These are phyloP conservation scores for Priapulus caudatus DNA, from an alignment of 2,888 invertebrate species.

Conservation along the genomic window DNA sequence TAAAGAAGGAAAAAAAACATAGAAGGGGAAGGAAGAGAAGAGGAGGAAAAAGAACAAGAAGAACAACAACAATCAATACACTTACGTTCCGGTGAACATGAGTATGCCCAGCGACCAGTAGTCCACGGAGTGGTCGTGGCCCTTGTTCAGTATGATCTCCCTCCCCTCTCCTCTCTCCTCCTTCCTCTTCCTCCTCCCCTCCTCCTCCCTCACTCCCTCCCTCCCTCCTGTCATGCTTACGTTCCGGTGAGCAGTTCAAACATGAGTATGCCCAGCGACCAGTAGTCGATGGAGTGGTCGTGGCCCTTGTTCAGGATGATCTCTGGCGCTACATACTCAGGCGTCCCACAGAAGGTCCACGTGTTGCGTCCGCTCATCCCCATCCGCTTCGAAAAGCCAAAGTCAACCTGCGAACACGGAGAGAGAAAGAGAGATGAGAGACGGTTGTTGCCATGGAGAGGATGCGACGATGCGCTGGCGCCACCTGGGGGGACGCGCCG, in stretches of 20 bases:
- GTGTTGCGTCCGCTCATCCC: slow-evolving; percentile 60
- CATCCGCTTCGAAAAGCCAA: slow-evolving; percentile 82
- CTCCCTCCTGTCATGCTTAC: slow-evolving; percentile 49
- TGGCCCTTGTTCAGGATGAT: slow-evolving; percentile 75
- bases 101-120: slow-evolving; percentile 98
- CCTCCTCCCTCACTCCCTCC: too few species aligned
- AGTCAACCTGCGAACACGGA: too few species aligned
- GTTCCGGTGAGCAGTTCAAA: slow-evolving; percentile 73
- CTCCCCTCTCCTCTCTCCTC: too few species aligned
- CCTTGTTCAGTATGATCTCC: slow-evolving; percentile 94
- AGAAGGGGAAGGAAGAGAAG: too few species aligned
- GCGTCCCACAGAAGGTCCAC: slow-evolving; percentile 86
- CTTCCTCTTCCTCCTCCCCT: too few species aligned
- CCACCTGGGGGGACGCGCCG: too few species aligned
- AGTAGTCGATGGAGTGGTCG: slow-evolving; percentile 78
- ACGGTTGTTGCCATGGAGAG: too few species aligned
- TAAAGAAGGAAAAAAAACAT: too few species aligned
- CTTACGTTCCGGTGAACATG: slow-evolving; percentile 80
- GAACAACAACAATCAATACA: too few species aligned
- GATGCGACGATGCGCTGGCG: too few species aligned
- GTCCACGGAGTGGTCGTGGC: slow-evolving; percentile 94
- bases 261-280: slow-evolving; percentile 79
- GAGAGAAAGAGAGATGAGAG: too few species aligned
- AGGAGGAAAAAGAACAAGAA: too few species aligned
- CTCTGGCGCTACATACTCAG: slow-evolving; percentile 50